Base-by-base conservation (phyloP, 2,888 invertebrate species). In the Odontomyia ornata region DNA sequence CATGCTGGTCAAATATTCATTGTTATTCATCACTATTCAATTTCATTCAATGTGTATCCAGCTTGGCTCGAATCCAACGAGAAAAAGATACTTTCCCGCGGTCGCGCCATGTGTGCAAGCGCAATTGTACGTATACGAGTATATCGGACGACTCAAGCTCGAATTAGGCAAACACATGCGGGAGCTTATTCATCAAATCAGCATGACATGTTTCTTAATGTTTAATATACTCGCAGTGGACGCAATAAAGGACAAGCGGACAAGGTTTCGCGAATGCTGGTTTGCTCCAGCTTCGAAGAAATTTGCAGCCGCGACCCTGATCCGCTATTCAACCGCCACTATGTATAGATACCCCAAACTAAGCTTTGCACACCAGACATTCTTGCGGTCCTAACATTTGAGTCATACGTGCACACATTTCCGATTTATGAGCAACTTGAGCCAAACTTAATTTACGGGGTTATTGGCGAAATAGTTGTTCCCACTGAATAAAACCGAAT, bases 371-470 rank as follows among this genome's bases (percentile, higher is more conserved):
- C 3, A 9, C 36, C 5, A 13, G 21, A n/a, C 21, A 36, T 21
- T 65, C 36, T 65, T 18, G 65, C 36, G 65, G 43, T 13, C 21
- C 28, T 36, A 11, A 27, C 5, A 1, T 15, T 21, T 65, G 65
- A 65, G 36, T 65, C 65, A 65, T 36, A 25, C 23, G 25, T 52
- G 15, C 52, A 60, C 60, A 25, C 21, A 60, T 60, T 60, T 60
- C 23, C 21, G 60, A 60, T 60, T 23, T 60, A 13, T 60, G 25
- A 21, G 60, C 1, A 25, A 7, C 23, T 25, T 60, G 60, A 13
- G 25, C 0, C 60, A 15, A 3, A 36, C 15, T 27, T 27, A 64
- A 64, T 64, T 64, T 65, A 65, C n/a, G 60, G 9, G 60, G 25
- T 25, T 25, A 23, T 18, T 18, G 25, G 60, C 60, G 18, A 60